Evolutionary conservation across 2,888 invertebrate species (phyloP), one percentile per base, ranked within the genome.

Genomic region (Metacarcinus magister): DNA sequence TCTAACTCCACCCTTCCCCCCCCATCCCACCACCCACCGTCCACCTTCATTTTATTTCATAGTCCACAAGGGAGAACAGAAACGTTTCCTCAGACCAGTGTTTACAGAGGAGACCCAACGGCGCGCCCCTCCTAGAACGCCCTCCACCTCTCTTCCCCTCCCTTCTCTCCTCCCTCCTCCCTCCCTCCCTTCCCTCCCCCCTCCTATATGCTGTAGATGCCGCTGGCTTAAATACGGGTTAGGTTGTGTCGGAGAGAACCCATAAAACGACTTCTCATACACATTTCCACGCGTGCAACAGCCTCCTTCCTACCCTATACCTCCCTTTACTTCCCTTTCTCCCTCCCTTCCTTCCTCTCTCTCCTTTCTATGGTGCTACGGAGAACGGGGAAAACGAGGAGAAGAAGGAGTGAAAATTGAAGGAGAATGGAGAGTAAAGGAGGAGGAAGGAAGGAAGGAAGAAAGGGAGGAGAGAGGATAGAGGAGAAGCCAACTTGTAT

Each of bases 181-280:
- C 19, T 60, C 19, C 60, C 60, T 60, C 16, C 60, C 67, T 23
- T 67, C 19, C 67, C 67, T 23, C n/a, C 19, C 67, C n/a, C 23
- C 67, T 16, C 67, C 23, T 23, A 23, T 67, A 67, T 67, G 67
- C 67, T 67, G 67, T 67, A 28, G 82, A 32, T 32, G 82, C 32
- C 82, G 82, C 82, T 82, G 4, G 28, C 82, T 82, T 82, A 82
- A 82, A 82, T 82, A 82, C 82, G 82, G 82, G 28, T 82, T 82
- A 32, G 82, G 82, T 82, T 82, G 32, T 82, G 82, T 82, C 82
- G 82, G 82, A 32, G 7, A 28, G 82, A 32, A 82, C 32, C 32
- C 82, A 32, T 82, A 82, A n/a, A 82, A 82, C 82, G 82, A 82
- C 82, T 82, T 82, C 82, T 82, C 82, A 82, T 82, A 82, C 82